Percentiles rank a stretch among this genome's conserved stretches.
These are phyloP conservation scores for Agonopterix subpropinquella DNA, from an alignment of 2,888 invertebrate genomes.

Conservation along the genomic window DNA sequence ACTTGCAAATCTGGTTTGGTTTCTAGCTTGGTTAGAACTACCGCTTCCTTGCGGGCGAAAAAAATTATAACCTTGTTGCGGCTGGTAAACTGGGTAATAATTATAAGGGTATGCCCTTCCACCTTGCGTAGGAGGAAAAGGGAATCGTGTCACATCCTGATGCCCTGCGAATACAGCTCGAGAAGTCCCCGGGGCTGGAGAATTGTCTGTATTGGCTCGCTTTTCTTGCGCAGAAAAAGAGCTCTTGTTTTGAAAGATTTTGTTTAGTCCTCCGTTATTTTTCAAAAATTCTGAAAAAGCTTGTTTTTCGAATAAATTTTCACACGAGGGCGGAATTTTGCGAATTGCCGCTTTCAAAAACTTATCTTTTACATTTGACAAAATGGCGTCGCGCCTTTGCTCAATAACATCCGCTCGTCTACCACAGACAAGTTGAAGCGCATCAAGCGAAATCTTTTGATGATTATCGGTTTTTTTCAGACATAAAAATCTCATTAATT, in stretches of 20 bases:
- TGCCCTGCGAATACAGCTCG: background rate
- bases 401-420: background rate
- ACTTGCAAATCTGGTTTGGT: background rate
- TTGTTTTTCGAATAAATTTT: background rate
- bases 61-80: background rate
- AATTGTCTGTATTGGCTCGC: background rate
- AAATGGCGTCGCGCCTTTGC: background rate
- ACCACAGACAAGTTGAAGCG: background rate
- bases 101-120: background rate
- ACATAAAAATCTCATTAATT: slow-evolving; percentile 1
- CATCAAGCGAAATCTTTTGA: background rate
- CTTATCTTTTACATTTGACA: background rate
- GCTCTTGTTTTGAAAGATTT: background rate
- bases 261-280: background rate
- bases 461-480: background rate
- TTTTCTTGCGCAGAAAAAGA: background rate
- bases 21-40: background rate
- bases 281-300: background rate
- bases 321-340: background rate
- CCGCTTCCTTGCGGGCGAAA: background rate
- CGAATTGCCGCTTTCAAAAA: background rate
- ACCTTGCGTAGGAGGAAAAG: background rate
- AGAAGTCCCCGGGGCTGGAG: background rate
- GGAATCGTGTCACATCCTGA: background rate
- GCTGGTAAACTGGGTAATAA: background rate